Evolutionary conservation across 2,888 invertebrate species (phyloP).

Genomic region (Caenorhabditis drosophilae): DNA sequence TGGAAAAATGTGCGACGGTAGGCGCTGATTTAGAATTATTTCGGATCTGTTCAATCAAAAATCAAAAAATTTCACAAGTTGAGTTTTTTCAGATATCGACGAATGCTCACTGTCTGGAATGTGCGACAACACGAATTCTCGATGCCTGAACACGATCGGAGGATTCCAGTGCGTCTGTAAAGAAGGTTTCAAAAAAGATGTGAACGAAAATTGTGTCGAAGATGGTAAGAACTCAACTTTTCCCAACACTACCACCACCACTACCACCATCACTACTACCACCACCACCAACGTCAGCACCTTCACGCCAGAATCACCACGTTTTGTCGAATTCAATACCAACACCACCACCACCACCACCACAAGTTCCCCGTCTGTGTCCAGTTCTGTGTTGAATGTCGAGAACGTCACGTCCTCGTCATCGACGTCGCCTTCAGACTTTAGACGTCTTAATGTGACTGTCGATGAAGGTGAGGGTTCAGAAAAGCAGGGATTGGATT

Average conservation of each 20-base stretch:
- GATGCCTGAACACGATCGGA: constrained; percentile 77
- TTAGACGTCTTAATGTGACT: no score
- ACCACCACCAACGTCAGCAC: neutral
- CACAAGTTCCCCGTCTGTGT: neutral
- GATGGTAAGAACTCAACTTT: neutral
- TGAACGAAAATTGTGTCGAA: constrained; percentile 32
- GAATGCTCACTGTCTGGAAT: constrained; percentile 63
- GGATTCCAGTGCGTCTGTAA: constrained; percentile 77
- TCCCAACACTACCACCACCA: constrained; percentile 2
- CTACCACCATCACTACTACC: neutral
- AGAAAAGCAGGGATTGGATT: no score
- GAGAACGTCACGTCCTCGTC: neutral
- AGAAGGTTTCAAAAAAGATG: constrained; percentile 43
- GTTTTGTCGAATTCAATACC: neutral
- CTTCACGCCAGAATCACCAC: neutral
- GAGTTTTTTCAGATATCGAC: constrained; percentile 58
- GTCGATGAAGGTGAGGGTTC: no score
- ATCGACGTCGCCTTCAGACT: no score
- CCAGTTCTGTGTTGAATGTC: neutral
- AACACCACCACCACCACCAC: neutral
- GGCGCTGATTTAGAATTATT: neutral
- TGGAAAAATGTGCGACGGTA: constrained; percentile 69
- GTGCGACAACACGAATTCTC: constrained; percentile 54
- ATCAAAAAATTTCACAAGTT: no score
- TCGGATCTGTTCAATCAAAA: no score